These are phyloP conservation scores for Pseudomugil gertrudae DNA, from an alignment of 2,797 vertebrate genomes.

Conservation along the genomic window DNA sequence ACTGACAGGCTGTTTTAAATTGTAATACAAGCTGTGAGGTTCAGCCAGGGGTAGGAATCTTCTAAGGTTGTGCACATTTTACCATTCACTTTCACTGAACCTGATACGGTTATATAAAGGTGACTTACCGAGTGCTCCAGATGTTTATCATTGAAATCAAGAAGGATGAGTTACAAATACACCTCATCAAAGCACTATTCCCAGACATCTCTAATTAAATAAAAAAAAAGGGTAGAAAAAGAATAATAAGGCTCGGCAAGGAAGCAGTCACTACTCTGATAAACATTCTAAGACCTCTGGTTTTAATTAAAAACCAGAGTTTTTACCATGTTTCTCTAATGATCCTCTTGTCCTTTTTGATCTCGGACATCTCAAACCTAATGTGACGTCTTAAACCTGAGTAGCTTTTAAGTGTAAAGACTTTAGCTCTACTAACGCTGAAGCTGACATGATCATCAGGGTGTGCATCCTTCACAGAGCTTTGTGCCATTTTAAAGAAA, in stretches of 20 bases:
- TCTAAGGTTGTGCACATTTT: conserved; percentile 37
- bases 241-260: not conserved
- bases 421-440: conserved; percentile 15
- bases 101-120: not conserved
- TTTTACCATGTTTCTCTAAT: conserved; percentile 21
- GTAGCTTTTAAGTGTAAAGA: conserved; percentile 4
- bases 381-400: conserved; percentile 1
- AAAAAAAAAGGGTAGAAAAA: not conserved
- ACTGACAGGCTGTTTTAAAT: conserved; percentile 55
- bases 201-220: too few species aligned
- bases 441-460: not conserved
- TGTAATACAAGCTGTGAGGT: conserved; percentile 58
- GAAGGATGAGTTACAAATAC: not conserved
- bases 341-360: conserved; percentile 14
- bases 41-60: conserved; percentile 67
- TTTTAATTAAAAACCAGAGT: conserved; percentile 22
- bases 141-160: too few species aligned
- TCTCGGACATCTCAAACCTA: not conserved
- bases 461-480: not conserved
- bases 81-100: conserved; percentile 12
- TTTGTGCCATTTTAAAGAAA: not conserved
- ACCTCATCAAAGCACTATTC: too few species aligned
- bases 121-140: not conserved
- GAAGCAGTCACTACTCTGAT: not conserved
- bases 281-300: not conserved